Base-by-base conservation (phyloP, 2,113 vertebrate genomes). In the Ctenodactylus gundi region DNA sequence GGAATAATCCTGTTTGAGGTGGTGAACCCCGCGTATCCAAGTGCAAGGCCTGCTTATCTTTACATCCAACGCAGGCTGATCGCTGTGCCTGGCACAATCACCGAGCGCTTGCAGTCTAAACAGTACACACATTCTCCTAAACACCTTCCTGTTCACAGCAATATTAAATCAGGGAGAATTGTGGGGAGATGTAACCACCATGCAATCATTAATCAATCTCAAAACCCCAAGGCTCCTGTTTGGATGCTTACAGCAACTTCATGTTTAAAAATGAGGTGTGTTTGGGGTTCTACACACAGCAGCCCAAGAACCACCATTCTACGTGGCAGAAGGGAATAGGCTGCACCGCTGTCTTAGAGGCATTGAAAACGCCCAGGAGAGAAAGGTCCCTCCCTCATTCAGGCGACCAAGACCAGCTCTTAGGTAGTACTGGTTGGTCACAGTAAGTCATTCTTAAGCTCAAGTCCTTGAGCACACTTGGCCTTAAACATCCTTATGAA, bases 71-170 rank as follows among this genome's bases (percentile, higher is more conserved):
- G 36, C 75, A 82, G 4, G 20, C 44, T 77, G 88, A 80, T 14
- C 13, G 0, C 36, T 53, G 95, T 84, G 53, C 23, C 44, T 81
- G 84, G 29, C 23, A 18, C 15, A 77, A 88, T 23, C 44, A 94
- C 70, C 36, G 41, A 97, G 68, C 88, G n/a, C 93, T 97, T 92
- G 9, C 27, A 76, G 85, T 94, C 27, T 95, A 94, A 72, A 76
- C 88, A 91, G 88, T 18, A 84, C 34, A 65, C 6, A 70, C 77
- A 78, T 95, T 94, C n/a, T 96, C 95, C 85, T 49, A 89, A 91
- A 83, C 72, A 67, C 36, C 60, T 72, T 18, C 95, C 95, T 60
- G 39, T 84, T 93, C 57, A 85, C 51, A 94, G 92, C 90, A 94
- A 94, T 95, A 96, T 85, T 86, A 90, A 95, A 62, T 78, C 77